A percentile compares a stretch with the other conserved stretches of the same genome.
Conservation (phyloP, 1,140 invertebrate genomes). For the Bombus superbus region DNA sequence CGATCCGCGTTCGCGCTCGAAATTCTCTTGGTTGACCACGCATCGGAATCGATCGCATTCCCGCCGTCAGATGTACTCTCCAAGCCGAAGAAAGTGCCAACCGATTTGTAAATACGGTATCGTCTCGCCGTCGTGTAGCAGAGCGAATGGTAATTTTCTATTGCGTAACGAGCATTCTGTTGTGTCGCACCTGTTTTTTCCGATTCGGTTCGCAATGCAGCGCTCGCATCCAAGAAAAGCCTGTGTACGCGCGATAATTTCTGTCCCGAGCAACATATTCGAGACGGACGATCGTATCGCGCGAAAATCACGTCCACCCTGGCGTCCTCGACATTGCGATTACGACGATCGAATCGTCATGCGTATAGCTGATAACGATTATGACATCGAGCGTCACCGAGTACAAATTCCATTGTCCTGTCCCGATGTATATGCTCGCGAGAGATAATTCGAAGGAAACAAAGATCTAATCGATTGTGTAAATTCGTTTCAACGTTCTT, state of each 20-base stretch:
- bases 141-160: slow-evolving; percentile 41
- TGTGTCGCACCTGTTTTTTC: slow-evolving; percentile 7
- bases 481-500: not conserved
- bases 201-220: slow-evolving; percentile 9
- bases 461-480: rapidly evolving
- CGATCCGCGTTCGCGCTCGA: slow-evolving; percentile 1
- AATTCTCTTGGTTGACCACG: slow-evolving; percentile 62
- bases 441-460: not conserved
- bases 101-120: slow-evolving; percentile 60
- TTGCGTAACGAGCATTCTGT: slow-evolving; percentile 36
- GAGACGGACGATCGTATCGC: not conserved
- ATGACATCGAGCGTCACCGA: not conserved
- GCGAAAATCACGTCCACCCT: not conserved
- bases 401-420: slow-evolving; percentile 36
- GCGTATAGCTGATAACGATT: not conserved
- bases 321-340: not conserved
- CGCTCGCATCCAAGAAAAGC: not conserved
- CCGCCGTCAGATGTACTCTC: slow-evolving; percentile 11
- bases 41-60: slow-evolving; percentile 57
- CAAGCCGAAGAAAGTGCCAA: slow-evolving; percentile 59
- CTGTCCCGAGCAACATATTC: not conserved
- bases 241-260: not conserved
- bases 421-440: slow-evolving; percentile 3
- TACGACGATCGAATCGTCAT: not conserved
- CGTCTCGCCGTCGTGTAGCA: slow-evolving; percentile 18